Base-by-base conservation (phyloP, 2,888 invertebrate species). In the Dasypolia templi region DNA sequence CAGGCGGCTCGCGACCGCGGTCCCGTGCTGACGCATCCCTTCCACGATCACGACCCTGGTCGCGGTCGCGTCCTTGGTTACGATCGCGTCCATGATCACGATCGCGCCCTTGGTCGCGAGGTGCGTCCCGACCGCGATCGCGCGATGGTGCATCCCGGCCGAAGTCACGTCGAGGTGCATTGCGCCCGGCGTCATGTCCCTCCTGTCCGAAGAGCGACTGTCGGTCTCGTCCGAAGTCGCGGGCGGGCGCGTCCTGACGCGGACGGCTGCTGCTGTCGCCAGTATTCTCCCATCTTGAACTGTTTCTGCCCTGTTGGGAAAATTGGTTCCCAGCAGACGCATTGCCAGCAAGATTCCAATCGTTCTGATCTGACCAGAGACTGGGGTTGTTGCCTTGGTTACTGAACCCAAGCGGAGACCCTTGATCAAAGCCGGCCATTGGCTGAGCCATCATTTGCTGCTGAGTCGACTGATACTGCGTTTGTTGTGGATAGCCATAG, bases 401-500 rank as follows among this genome's bases (percentile, higher is more conserved):
- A 61, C 58, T 61, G 61, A 82, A 82, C 49, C 82, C 82, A 53
- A 82, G 83, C 14, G 82, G 83, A 26, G 82, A 71, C n/a, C 67
- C 64, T 55, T 73, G 73, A 39, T 73, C 65, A 61, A 56, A 82
- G 51, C 59, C 44, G 58, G 39, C 46, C 68, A 72, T 56, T 29
- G 82, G 39, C 71, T 66, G 82, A 53, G 55, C 11, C 79, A 79
- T 22, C 66, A 67, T 46, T 71, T 72, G 78, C 44, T 79, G 77
- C 44, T 51, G 75, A 70, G 68, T 26, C 35, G 70, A 46, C 62
- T 72, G 72, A 64, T 72, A 82, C 82, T 63, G 75, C 79, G 26
- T 71, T 73, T 76, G 82, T 72, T 79, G 83, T 69, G 79, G 83
- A 76, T 83, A 76, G 58, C 82, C 82, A 80, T 79, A 83, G 76